Percentiles rank a stretch among this genome's conserved stretches.
These are phyloP conservation scores for Bacillus rossius DNA, from an alignment of 1,140 invertebrate species.

Conservation along the genomic window DNA sequence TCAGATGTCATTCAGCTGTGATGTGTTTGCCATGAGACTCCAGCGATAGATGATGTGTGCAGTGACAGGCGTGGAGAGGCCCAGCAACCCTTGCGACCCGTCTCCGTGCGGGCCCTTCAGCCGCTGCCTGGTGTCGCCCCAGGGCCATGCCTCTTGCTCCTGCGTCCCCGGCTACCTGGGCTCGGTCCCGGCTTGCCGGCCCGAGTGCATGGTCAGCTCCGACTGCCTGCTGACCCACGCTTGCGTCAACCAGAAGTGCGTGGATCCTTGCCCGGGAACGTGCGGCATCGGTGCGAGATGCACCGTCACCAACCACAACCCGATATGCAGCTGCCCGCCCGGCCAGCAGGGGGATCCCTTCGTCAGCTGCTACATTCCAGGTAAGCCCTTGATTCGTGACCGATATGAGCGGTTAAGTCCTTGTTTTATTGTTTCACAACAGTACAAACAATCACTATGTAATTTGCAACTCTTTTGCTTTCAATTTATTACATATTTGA, in stretches of 20 bases:
- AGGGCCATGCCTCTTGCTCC: slow-evolving; percentile 70
- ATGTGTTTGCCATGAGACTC: too few relatives aligned
- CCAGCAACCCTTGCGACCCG: slow-evolving; percentile 47
- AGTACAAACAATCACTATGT: too few relatives aligned
- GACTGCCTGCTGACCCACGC: slow-evolving; percentile 71
- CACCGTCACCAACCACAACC: slow-evolving; percentile 73
- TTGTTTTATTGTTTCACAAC: too few relatives aligned
- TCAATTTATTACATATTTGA: too few relatives aligned
- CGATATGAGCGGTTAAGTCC: too few relatives aligned
- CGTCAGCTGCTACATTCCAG: slow-evolving; percentile 54
- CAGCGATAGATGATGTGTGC: too few relatives aligned
- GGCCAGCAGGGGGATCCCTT: slow-evolving; percentile 76
- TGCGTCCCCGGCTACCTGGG: slow-evolving; percentile 75
- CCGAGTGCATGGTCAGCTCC: slow-evolving; percentile 72
- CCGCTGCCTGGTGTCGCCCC: slow-evolving; percentile 60
- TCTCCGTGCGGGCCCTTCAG: slow-evolving; percentile 75
- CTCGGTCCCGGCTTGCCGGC: slow-evolving; percentile 69
- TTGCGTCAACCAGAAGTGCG: slow-evolving; percentile 71
- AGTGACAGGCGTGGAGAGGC: background rate
- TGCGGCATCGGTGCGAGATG: slow-evolving; percentile 71
- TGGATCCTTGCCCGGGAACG: slow-evolving; percentile 69
- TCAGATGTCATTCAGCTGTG: too few relatives aligned
- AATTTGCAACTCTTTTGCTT: too few relatives aligned
- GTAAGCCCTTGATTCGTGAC: too few relatives aligned
- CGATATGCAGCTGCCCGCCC: slow-evolving; percentile 70